Percentiles rank a stretch among this genome's conserved stretches.
phyloP scores from a whole-genome alignment of 2,797 vertebrate species.

The Oreonectes daqikongensis region DNA sequence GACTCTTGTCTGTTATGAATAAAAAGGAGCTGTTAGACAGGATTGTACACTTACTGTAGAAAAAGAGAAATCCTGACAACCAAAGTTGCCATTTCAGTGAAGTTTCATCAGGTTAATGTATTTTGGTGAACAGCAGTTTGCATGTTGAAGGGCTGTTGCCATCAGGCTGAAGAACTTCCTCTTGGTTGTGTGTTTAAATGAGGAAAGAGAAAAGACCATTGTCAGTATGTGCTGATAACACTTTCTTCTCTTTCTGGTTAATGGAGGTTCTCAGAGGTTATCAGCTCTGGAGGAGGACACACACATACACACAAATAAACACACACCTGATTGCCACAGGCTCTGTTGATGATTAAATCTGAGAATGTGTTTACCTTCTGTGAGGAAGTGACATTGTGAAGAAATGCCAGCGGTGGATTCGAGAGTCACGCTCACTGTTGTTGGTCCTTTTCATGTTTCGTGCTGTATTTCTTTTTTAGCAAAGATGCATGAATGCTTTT shows the following conservation, averaged over 20 bases:
- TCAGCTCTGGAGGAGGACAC: slow-evolving; percentile 44
- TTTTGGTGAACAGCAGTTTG: slow-evolving; percentile 18
- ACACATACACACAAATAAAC: slow-evolving; percentile 49
- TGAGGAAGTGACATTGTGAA: slow-evolving; percentile 55
- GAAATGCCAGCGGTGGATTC: slow-evolving; percentile 41
- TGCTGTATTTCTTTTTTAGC: slow-evolving; percentile 18
- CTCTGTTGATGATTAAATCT: slow-evolving; percentile 56
- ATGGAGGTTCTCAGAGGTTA: slow-evolving; percentile 60
- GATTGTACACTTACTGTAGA: not conserved
- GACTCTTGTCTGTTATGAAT: not conserved
- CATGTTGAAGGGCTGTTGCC: slow-evolving; percentile 5
- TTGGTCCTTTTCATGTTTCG: not conserved
- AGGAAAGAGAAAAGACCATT: slow-evolving; percentile 33
- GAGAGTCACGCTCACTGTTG: not conserved
- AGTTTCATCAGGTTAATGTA: slow-evolving; percentile 5
- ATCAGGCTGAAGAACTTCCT: slow-evolving; percentile 14
- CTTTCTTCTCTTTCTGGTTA: slow-evolving; percentile 54
- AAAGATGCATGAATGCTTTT: not conserved
- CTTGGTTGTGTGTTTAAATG: slow-evolving; percentile 37
- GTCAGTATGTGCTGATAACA: slow-evolving; percentile 52
- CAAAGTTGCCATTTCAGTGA: not conserved
- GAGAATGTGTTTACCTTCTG: slow-evolving; percentile 57
- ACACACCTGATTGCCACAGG: slow-evolving; percentile 54
- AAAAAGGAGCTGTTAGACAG: not conserved
- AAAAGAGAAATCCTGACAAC: not conserved